Percentiles rank a stretch among this genome's conserved stretches.
Evolutionary conservation across 2,113 vertebrate species (phyloP).

Genomic region (Oryzias javanicus): DNA sequence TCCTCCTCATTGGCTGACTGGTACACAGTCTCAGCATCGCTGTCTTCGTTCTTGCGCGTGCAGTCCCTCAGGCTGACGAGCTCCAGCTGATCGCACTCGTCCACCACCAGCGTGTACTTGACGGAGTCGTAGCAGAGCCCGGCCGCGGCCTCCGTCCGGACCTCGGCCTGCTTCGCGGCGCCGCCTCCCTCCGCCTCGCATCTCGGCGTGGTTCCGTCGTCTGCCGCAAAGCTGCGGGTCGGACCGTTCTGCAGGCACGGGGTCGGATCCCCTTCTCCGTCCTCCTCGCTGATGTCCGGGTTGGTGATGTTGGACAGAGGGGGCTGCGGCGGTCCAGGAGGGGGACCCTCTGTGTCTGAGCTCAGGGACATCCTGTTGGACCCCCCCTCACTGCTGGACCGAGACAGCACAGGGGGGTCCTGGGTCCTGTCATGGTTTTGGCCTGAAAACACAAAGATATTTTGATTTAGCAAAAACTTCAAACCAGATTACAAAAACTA

Average conservation of each 20-base stretch:
- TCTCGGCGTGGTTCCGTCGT: conserved; percentile 12
- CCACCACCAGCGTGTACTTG: conserved; percentile 95
- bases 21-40: conserved; percentile 83
- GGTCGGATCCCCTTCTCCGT: conserved; percentile 72
- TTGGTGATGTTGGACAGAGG: conserved; percentile 78
- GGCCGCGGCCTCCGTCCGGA: conserved; percentile 45
- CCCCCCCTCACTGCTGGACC: conserved; percentile 79
- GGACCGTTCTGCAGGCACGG: conserved; percentile 34
- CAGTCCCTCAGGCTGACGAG: conserved; percentile 90
- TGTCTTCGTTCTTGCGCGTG: conserved; percentile 80
- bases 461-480: not conserved
- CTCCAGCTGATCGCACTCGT: conserved; percentile 90
- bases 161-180: conserved; percentile 19
- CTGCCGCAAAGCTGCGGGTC: conserved; percentile 28
- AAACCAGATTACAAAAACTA: not conserved
- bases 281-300: conserved; percentile 93
- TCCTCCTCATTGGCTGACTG: conserved; percentile 85
- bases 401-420: conserved; percentile 80
- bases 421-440: conserved; percentile 78
- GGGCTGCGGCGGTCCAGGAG: conserved; percentile 68
- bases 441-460: conserved; percentile 27
- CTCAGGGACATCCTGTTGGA: conserved; percentile 94
- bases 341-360: conserved; percentile 87
- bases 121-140: conserved; percentile 84
- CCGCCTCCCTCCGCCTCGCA: not conserved